Conservation (phyloP, 2,888 invertebrate genomes). For the Anorthoa munda region DNA sequence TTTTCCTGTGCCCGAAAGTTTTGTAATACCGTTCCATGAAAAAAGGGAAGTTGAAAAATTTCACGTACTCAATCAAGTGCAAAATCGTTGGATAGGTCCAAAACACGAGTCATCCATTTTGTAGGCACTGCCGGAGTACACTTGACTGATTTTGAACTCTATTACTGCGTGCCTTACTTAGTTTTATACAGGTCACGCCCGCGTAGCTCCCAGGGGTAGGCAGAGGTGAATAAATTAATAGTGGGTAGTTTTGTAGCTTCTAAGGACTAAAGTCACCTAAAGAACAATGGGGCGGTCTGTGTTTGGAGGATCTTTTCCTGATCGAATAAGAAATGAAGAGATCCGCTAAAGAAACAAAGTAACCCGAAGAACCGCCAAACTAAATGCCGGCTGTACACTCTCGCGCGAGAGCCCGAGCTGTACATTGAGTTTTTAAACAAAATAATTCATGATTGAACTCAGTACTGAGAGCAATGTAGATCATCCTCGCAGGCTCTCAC, state of each 20-base stretch:
- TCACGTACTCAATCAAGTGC: slow-evolving; percentile 62
- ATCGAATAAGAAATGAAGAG: not conserved
- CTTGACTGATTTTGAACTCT: slow-evolving; percentile 51
- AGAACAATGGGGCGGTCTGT: not conserved
- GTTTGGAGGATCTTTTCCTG: not conserved
- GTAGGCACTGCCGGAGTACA: slow-evolving; percentile 32
- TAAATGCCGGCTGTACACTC: too few species aligned
- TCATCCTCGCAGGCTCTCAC: too few species aligned
- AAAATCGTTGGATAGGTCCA: slow-evolving; percentile 57
- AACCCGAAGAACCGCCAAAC: not conserved
- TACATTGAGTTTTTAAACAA: too few species aligned
- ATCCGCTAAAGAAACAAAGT: not conserved
- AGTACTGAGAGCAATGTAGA: too few species aligned
- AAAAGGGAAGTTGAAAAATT: slow-evolving; percentile 58
- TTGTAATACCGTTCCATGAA: slow-evolving; percentile 52
- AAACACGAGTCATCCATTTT: slow-evolving; percentile 57
- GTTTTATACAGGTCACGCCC: slow-evolving; percentile 11
- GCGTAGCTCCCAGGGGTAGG: not conserved
- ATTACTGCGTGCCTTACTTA: slow-evolving; percentile 40
- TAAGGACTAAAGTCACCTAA: not conserved
- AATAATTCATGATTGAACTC: too few species aligned
- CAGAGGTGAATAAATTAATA: not conserved
- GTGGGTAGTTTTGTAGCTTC: not conserved
- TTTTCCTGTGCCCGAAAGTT: slow-evolving; percentile 43
- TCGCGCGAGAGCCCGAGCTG: too few species aligned